Percentiles rank a stretch among this genome's conserved stretches.
These are phyloP conservation scores for Keiferia lycopersicella DNA, from an alignment of 2,888 invertebrate genomes.

Conservation along the genomic window DNA sequence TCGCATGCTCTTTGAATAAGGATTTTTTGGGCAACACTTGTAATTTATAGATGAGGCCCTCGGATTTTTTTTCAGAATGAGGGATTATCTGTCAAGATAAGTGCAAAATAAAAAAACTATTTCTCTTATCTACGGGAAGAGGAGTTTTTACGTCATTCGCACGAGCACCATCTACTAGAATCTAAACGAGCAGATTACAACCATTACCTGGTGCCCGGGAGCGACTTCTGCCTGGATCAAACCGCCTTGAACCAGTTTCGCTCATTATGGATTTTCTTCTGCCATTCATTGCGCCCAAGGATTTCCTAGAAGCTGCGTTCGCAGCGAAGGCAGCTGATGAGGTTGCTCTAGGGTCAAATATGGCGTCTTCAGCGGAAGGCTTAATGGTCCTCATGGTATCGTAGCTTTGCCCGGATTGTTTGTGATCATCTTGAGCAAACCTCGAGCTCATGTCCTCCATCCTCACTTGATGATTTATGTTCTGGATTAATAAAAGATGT, in stretches of 20 bases:
- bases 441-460: neutral
- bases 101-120: too few relatives aligned
- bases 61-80: too few relatives aligned
- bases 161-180: too few relatives aligned
- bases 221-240: neutral
- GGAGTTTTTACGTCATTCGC: too few relatives aligned
- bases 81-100: too few relatives aligned
- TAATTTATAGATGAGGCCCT: too few relatives aligned
- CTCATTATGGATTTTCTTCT: too few relatives aligned
- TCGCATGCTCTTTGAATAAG: too few relatives aligned
- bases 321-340: neutral
- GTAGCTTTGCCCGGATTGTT: neutral
- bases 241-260: neutral
- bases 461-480: slow-evolving; percentile 11
- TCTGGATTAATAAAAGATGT: neutral
- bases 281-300: neutral
- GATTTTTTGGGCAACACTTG: too few relatives aligned
- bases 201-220: too few relatives aligned
- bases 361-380: neutral
- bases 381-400: slow-evolving; percentile 15
- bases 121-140: too few relatives aligned
- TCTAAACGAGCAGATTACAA: too few relatives aligned
- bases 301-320: neutral
- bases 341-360: neutral
- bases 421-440: slow-evolving; percentile 3